Base-by-base conservation (phyloP, 1,140 invertebrate species). In the Lepidurus apus region DNA sequence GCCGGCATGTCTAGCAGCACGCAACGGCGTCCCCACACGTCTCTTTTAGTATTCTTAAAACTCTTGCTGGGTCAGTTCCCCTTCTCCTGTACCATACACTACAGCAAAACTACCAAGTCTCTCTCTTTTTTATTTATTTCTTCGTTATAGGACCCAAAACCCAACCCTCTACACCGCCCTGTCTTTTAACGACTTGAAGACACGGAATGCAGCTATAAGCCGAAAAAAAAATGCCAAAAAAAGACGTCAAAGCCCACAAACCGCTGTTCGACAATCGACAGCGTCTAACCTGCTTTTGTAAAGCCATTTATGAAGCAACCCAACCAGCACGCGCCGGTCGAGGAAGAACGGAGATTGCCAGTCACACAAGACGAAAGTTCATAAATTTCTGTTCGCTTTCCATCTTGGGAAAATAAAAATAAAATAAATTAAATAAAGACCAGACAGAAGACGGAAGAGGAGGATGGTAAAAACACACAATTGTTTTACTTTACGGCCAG, bases 201-300 rank as follows among this genome's bases (percentile, higher is more conserved):
- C 53, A 65, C 53, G 53, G 53, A 9, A 65, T 7, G 6, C 13
- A 9, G 53, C 53, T 3, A 65, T 65, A 9, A 65, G 8, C 53
- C 13, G 53, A 65, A 65, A 9, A 65, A 65, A 9, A 21, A 65
- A 65, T n/a, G 53, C n/a, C 0, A 21, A 9, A 65, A 65, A 65
- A 65, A 17, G 53, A 13, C 53, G 53, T 65, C 53, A 65, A 65
- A 7, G n/a, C 34, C 34, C 34, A 34, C 21, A 65, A 65, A 65
- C 53, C 53, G 53, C 17, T 65, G 53, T 65, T 65, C 53, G n/a
- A 65, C 53, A 65, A 65, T 65, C 53, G 53, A 65, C 53, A 65
- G 53, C 53, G 21, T 65, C 53, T 65, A 65, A 65, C 53, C 53
- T 65, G 17, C 53, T 65, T 65, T 65, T 6, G 1, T 65, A 65